Percentiles rank a stretch among this genome's conserved stretches.
phyloP scores from a whole-genome alignment of 2,888 invertebrate species.

The Megalurothrips usitatus region DNA sequence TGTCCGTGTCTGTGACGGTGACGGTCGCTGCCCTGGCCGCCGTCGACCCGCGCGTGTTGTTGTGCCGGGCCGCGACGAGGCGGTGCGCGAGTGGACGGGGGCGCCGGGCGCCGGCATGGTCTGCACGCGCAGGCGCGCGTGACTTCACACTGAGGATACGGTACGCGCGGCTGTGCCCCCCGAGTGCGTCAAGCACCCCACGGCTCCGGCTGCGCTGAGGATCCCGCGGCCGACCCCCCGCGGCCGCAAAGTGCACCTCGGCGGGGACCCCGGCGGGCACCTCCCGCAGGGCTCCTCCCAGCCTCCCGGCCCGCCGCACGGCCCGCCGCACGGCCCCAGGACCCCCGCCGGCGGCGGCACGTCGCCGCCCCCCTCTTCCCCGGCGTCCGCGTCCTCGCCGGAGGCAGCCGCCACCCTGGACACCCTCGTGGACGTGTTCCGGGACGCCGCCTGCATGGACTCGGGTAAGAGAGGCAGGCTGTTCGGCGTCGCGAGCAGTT shows the following conservation, averaged over 20 bases:
- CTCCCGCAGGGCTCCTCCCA: not conserved
- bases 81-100: too few species aligned
- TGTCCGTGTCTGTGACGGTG: not conserved
- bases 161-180: not conserved
- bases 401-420: not conserved
- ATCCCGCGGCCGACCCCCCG: not conserved
- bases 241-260: not conserved
- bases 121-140: not conserved
- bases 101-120: too few species aligned
- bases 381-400: not conserved
- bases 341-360: too few species aligned
- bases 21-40: not conserved
- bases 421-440: conserved; percentile 19
- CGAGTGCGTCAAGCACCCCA: not conserved
- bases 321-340: not conserved
- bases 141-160: not conserved
- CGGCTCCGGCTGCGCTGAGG: not conserved
- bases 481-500: too few species aligned
- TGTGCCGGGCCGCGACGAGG: too few species aligned
- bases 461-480: not conserved
- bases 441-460: conserved; percentile 25
- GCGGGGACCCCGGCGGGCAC: not conserved
- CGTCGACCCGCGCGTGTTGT: not conserved
- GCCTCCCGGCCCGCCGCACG: not conserved
- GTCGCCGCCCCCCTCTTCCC: too few species aligned